Percentiles rank a stretch among this genome's conserved stretches.
Evolutionary conservation across 2,888 invertebrate species (phyloP).

Genomic region (Hypomecis punctinalis): DNA sequence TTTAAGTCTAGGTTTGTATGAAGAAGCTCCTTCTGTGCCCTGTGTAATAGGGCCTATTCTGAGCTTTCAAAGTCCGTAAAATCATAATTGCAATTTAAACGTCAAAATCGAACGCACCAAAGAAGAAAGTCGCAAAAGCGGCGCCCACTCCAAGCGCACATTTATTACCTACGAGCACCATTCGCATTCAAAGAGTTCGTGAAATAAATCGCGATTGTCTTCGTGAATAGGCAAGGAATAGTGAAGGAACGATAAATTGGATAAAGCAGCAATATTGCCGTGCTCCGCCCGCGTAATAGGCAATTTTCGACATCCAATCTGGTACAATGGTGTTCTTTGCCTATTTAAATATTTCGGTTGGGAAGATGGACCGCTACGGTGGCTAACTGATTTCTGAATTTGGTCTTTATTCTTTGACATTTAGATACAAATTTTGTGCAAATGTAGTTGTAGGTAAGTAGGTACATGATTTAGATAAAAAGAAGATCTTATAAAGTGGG

Average conservation of each 20-base stretch:
- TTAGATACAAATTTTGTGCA: neutral
- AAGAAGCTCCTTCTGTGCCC: no score
- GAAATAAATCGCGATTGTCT: conserved; percentile 52
- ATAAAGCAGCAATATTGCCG: conserved; percentile 78
- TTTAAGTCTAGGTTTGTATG: no score
- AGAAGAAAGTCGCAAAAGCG: conserved; percentile 25
- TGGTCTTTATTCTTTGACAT: conserved; percentile 17
- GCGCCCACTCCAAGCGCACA: conserved; percentile 19
- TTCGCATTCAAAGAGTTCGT: conserved; percentile 38
- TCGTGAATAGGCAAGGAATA: conserved; percentile 75
- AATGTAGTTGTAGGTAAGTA: no score
- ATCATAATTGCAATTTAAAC: conserved; percentile 2
- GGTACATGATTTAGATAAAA: no score
- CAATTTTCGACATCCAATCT: conserved; percentile 81
- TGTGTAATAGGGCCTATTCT: no score
- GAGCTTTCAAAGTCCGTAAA: neutral
- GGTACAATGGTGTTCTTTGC: conserved; percentile 61
- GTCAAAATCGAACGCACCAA: conserved; percentile 12
- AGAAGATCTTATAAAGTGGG: no score
- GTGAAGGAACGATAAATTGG: conserved; percentile 78
- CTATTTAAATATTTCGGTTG: conserved; percentile 72
- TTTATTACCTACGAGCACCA: conserved; percentile 30
- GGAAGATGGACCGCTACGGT: conserved; percentile 38
- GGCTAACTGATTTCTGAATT: conserved; percentile 26
- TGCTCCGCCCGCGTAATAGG: conserved; percentile 75